A percentile compares a stretch with the other conserved stretches of the same genome.
Conservation (phyloP, 2,797 vertebrate genomes). For the Perodicticus potto region DNA sequence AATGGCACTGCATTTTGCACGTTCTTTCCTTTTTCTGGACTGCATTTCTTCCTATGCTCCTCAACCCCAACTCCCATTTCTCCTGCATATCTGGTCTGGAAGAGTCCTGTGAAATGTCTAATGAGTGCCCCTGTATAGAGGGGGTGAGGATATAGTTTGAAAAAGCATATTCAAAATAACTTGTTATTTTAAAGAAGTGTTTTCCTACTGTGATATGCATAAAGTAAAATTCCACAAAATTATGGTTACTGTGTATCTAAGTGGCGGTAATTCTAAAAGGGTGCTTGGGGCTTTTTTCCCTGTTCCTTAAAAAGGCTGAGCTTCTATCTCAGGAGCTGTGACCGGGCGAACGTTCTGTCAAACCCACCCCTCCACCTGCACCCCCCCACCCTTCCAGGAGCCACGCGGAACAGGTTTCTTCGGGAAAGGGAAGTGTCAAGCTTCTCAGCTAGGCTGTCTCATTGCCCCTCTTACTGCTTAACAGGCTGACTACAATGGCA, state of each 20-base stretch:
- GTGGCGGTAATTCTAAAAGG: not conserved
- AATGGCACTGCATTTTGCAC: not conserved
- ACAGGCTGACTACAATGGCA: not conserved
- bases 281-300: not conserved
- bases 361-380: not conserved
- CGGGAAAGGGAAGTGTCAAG: not conserved
- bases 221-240: constrained; percentile 11
- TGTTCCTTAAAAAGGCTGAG: not conserved
- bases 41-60: not conserved
- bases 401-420: not conserved
- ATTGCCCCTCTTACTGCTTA: not conserved
- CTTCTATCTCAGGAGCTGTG: not conserved
- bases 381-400: not conserved
- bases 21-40: not conserved
- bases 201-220: not conserved
- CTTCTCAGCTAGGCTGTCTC: not conserved
- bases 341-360: not conserved
- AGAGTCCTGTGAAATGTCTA: not conserved
- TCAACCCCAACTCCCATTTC: not conserved
- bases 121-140: not conserved
- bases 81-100: not conserved
- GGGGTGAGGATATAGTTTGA: not conserved
- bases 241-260: not conserved
- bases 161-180: constrained; percentile 8
- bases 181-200: not conserved